Base-by-base conservation (phyloP, 2,797 vertebrate species). In the Amblyopsis hoosieri region DNA sequence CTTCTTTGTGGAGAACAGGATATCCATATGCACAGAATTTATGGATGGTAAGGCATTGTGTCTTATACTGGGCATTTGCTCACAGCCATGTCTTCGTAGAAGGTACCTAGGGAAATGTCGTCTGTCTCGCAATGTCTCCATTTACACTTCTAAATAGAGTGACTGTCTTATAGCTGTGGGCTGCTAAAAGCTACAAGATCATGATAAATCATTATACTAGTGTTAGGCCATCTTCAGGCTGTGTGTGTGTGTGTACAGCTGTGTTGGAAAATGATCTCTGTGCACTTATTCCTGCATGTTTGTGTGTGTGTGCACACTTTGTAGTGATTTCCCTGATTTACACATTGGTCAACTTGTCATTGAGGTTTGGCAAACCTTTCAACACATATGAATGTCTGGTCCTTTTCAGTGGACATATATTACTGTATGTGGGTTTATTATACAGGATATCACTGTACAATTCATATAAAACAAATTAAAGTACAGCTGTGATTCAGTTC, bases 1-100 rank as follows among this genome's bases (percentile, higher is more conserved):
- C 75, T 99, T 99, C 90, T 99, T 99, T 82, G 95, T 99, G 69
- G 98, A 99, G 89, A 99, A 99, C 93, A 92, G 97, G 81, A 99
- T 99, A 91, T 99, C 97, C 1, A 94, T 99, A 89, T 99, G 97
- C 86, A 99, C 98, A 64, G 98, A 99, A 88, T 99, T 98, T 84
- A 99, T 99, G 97, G 97, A 99, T 62, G 97, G 97, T 98, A 85
- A 97, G 97, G 95, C 81, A 75, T 23, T 45, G 54, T 12, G 45
- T 57, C 42, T 2, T 37, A 9, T 57, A 46, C 54, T 13, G 50
- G 42, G 7, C 57, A 3, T 55, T 72, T 60, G 58, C 33, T 64
- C 33, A 54, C 7, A 33, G 57, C 56, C 66, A 53, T 65, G 67
- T 57, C 64, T 66, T 69, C 48, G 14, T 54, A 31, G 56, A 51